Base-by-base conservation (phyloP, 2,888 invertebrate species). In the Agonopterix subpropinquella region DNA sequence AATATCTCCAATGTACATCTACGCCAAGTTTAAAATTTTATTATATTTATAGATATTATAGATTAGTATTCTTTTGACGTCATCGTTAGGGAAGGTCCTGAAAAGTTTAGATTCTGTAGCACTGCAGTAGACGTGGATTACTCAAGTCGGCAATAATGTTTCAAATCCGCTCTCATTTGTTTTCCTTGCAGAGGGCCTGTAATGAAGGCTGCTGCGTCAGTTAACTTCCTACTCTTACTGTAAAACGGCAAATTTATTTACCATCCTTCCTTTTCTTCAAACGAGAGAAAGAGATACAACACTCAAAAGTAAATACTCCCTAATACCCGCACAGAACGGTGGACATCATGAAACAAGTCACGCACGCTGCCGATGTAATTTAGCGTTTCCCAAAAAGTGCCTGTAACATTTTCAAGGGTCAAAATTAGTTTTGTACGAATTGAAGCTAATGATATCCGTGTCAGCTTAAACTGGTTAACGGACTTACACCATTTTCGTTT, bases 351-450 rank as follows among this genome's bases (percentile, higher is more conserved):
- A 80, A 70, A 54, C 82, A 55, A 67, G 72, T 80, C 83, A 83
- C 83, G 82, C 65, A 65, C 73, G 58, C 54, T 58, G 59, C 62
- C 73, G 72, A 82, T 81, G 78, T 79, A 80, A 82, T 80, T 80
- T 76, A 75, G 72, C 71, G 72, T 71, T 66, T 70, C 75, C 51
- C 79, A 67, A 80, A 80, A 81, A 76, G 73, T 71, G 68, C 74
- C 74, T 65, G 66, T 65, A 67, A 69, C 70, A 70, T 73, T 74
- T 9, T 70, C 69, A 74, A 75, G 65, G 61, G 65, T 61, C 63
- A 55, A 68, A 77, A 77, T 74, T 78, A 79, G 70, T 77, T 73
- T 28, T 55, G 67, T 67, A 64, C 59, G 39, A 50, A 47, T 50
- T 47, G 41, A 18, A 47, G 45, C 37, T 49, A 9, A 9, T 39